These are phyloP conservation scores for Uria lomvia DNA, from an alignment of 2,113 vertebrate genomes.

Conservation along the genomic window DNA sequence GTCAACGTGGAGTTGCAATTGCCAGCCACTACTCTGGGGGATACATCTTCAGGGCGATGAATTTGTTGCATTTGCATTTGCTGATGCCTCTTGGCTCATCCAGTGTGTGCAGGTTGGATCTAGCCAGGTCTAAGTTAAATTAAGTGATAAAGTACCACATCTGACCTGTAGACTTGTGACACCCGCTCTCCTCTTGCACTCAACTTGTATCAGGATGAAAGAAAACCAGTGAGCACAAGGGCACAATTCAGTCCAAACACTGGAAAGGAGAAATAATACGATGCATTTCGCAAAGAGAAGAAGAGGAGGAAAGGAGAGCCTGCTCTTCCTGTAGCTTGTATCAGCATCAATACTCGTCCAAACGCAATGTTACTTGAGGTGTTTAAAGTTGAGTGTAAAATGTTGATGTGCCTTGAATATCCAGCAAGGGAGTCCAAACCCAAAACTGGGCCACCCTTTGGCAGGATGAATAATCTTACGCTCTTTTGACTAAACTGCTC, in stretches of 20 bases:
- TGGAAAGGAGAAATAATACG: background rate
- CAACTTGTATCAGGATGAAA: background rate
- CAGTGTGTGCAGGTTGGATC: background rate
- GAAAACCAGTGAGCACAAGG: background rate
- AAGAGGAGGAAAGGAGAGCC: background rate
- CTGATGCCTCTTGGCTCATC: background rate
- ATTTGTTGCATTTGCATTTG: background rate
- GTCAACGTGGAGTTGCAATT: background rate
- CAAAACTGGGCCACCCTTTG: background rate
- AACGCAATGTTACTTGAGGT: fast-evolving
- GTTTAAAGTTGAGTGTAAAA: background rate
- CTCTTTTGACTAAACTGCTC: background rate
- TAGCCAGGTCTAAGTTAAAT: background rate
- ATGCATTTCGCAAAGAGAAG: background rate
- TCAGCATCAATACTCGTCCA: background rate
- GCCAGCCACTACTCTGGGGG: background rate
- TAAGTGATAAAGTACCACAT: background rate
- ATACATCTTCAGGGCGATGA: background rate
- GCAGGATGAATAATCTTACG: background rate
- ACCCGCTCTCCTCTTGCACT: background rate
- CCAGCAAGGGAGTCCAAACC: background rate
- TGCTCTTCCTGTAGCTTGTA: background rate
- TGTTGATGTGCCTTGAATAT: fast-evolving
- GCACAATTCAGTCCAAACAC: background rate
- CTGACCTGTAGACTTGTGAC: background rate